Conservation (phyloP, 2,888 invertebrate genomes). For the Acleris literana region DNA sequence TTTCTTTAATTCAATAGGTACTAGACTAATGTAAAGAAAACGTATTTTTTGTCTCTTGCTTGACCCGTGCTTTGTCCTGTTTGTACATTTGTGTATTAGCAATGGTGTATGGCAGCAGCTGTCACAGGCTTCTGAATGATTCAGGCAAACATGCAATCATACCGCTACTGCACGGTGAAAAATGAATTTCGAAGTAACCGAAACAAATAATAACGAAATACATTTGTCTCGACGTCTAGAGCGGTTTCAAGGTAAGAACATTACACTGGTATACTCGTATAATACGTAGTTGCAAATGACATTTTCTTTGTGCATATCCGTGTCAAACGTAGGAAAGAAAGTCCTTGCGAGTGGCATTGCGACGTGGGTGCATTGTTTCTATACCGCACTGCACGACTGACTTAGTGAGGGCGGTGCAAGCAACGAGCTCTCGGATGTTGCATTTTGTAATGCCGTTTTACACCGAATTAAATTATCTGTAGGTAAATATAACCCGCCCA, state of each 20-base stretch:
- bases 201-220: conserved; percentile 10
- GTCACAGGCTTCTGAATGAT: conserved; percentile 9
- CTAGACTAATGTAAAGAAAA: neutral
- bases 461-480: neutral
- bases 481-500: no score
- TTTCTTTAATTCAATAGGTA: no score
- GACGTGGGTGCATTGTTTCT: conserved; percentile 63
- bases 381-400: conserved; percentile 47
- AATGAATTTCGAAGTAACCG: neutral
- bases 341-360: conserved; percentile 69
- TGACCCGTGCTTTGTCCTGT: neutral
- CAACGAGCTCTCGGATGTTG: conserved; percentile 4
- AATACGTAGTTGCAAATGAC: conserved; percentile 60
- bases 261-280: conserved; percentile 11
- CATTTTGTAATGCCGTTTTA: neutral
- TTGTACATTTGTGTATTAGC: neutral
- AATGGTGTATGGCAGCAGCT: conserved; percentile 30
- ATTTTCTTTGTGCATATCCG: conserved; percentile 66
- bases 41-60: conserved; percentile 11
- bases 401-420: conserved; percentile 33
- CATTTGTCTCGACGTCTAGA: conserved; percentile 27
- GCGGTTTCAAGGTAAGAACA: conserved; percentile 45
- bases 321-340: conserved; percentile 68
- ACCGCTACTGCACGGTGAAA: neutral
- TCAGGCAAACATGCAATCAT: conserved; percentile 25